Evolutionary conservation across 2,797 vertebrate species (phyloP).

Genomic region (Crax fasciolata): DNA sequence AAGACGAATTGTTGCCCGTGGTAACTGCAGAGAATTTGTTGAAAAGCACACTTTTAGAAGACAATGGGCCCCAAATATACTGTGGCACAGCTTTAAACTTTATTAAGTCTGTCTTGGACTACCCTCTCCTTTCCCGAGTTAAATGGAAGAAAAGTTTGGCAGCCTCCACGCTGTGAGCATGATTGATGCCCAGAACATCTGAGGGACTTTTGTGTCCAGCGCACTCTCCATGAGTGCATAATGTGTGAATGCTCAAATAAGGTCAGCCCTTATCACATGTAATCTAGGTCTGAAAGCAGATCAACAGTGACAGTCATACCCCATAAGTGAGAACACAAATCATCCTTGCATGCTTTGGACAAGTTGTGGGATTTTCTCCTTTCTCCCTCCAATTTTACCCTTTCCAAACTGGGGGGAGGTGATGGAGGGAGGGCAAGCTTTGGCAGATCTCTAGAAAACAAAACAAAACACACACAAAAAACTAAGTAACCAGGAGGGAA

Average conservation of each 20-base stretch:
- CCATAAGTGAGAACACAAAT: constrained; percentile 83
- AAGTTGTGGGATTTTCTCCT: constrained; percentile 70
- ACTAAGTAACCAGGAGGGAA: constrained; percentile 64
- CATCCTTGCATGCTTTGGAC: constrained; percentile 70
- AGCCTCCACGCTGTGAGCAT: constrained; percentile 87
- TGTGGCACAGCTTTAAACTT: constrained; percentile 85
- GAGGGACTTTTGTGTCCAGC: constrained; percentile 90
- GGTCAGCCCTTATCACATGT: constrained; percentile 87
- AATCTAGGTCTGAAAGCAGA: constrained; percentile 85
- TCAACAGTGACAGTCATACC: constrained; percentile 82
- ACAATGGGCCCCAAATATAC: constrained; percentile 81
- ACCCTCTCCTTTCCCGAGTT: constrained; percentile 73
- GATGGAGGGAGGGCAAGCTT: constrained; percentile 13
- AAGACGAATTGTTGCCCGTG: constrained; percentile 72
- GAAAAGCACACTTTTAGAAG: constrained; percentile 75
- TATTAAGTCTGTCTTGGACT: constrained; percentile 85
- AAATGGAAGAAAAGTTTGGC: constrained; percentile 85
- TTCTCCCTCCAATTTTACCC: constrained; percentile 37
- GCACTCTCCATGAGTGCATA: constrained; percentile 87
- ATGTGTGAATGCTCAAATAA: constrained; percentile 86
- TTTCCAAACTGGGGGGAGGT: constrained; percentile 72
- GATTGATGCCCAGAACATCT: constrained; percentile 91
- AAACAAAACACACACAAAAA: not conserved
- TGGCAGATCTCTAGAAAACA: constrained; percentile 77
- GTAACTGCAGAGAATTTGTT: constrained; percentile 79